Percentiles rank a stretch among this genome's conserved stretches.
Conservation (phyloP, 2,113 vertebrate species). For the Psilopsiagon aurifrons region DNA sequence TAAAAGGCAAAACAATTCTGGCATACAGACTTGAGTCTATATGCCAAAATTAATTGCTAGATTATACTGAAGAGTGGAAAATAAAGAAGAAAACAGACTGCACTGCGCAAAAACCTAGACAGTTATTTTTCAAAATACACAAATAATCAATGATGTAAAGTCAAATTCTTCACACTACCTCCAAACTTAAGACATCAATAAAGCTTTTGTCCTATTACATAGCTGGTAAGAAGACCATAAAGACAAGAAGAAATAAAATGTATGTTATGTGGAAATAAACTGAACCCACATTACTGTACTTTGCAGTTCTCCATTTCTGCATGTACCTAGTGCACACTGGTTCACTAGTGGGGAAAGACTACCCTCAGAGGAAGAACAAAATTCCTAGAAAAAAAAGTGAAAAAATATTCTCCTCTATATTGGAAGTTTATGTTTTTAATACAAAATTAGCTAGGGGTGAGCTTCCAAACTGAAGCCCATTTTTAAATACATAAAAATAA, state of each 20-base stretch:
- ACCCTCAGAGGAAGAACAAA: neutral
- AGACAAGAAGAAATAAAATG: neutral
- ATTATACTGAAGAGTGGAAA: neutral
- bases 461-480: neutral
- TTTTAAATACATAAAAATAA: neutral
- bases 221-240: neutral
- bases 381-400: neutral
- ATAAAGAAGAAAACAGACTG: neutral
- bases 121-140: neutral
- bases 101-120: neutral
- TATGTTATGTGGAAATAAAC: neutral
- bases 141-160: neutral
- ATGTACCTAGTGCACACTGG: neutral
- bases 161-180: neutral
- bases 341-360: neutral
- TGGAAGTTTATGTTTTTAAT: neutral
- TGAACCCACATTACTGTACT: neutral
- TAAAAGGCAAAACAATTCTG: neutral
- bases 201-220: neutral
- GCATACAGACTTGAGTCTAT: neutral
- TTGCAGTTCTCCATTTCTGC: neutral
- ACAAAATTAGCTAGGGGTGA: neutral
- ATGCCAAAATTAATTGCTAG: neutral
- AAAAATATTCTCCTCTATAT: neutral
- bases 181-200: neutral